Evolutionary conservation across 2,888 invertebrate genomes (phyloP), one percentile per base, ranked within the genome.

Genomic region (Ernsta delagoae): DNA sequence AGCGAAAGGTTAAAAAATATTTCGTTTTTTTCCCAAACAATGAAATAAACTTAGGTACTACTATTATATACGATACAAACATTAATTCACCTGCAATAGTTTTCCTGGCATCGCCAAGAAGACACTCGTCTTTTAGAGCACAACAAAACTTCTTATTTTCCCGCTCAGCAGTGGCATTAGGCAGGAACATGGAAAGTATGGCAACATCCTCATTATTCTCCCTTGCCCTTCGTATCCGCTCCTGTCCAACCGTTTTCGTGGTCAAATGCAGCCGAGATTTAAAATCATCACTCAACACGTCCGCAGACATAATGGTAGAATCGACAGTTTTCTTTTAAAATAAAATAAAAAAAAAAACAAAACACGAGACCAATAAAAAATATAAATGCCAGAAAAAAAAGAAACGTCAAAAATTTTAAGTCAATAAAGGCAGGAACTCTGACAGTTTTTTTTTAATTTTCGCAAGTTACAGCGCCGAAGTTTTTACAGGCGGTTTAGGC

Each of bases 191-290:
- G 75, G 97, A 97, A 78, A 98, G 92, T 78, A 98, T 96, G 65
- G 98, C 98, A 72, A 98, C 96, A 91, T 98, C 98, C 90, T 98
- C 97, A 88, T 97, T 97, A 83, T 96, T 96, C 79, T 97, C 97
- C 89, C 96, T 95, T 72, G 97, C 97, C 83, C 95, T 94, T 77
- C 95, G 95, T 81, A 97, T 97, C 84, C 97, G 94, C 12, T 97
- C 97, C 80, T 96, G 96, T n/a, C 97, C 97, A 64, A 96, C 96
- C 48, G 96, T 97, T 93, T 97, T 97, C 62, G 96, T 96, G 75
- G 95, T 95, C 84, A 97, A 93, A 87, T 96, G 95, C 75, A 96
- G 89, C 75, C 95, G 94, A 70, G 96, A 94, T 87, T 96, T 96
- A 83, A 97, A 95, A 85, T 97, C 96, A 79, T 96, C 96, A 92